phyloP scores from a whole-genome alignment of 2,797 vertebrate genomes.

The Cyprinella venusta region DNA sequence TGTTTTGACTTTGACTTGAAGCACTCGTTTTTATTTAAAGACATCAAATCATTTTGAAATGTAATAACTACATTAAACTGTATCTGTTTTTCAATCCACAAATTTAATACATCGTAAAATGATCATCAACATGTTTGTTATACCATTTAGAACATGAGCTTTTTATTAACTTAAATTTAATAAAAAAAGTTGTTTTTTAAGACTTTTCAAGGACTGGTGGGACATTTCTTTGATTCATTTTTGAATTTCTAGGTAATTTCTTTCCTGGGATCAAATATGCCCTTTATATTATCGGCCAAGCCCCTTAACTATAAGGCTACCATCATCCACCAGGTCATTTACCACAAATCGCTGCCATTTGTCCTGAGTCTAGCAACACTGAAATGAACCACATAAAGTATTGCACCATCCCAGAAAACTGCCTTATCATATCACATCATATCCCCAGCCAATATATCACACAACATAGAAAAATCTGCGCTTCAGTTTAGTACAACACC shows the following conservation, averaged over 20 bases:
- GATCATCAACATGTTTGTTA: not conserved
- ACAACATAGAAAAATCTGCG: not conserved
- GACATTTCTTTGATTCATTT: no score
- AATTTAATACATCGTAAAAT: not conserved
- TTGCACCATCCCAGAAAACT: not conserved
- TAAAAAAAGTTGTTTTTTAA: not conserved
- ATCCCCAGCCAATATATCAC: not conserved
- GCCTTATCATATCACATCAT: not conserved
- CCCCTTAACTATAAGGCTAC: not conserved
- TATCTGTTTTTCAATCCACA: not conserved
- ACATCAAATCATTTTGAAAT: not conserved
- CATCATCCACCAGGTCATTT: slow-evolving; percentile 13
- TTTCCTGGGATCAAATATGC: not conserved
- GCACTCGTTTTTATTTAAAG: not conserved
- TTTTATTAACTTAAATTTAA: not conserved
- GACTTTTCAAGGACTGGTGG: not conserved
- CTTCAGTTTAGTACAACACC: not conserved
- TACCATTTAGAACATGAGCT: not conserved
- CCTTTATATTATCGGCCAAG: slow-evolving; percentile 17
- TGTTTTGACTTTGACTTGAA: not conserved
- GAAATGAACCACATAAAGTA: slow-evolving; percentile 17
- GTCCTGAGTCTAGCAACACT: slow-evolving; percentile 8
- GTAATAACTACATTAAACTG: not conserved
- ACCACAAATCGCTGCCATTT: slow-evolving; percentile 4
- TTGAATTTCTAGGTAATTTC: not conserved